phyloP scores from a whole-genome alignment of 2,888 invertebrate species.

The Octonoba sinensis region DNA sequence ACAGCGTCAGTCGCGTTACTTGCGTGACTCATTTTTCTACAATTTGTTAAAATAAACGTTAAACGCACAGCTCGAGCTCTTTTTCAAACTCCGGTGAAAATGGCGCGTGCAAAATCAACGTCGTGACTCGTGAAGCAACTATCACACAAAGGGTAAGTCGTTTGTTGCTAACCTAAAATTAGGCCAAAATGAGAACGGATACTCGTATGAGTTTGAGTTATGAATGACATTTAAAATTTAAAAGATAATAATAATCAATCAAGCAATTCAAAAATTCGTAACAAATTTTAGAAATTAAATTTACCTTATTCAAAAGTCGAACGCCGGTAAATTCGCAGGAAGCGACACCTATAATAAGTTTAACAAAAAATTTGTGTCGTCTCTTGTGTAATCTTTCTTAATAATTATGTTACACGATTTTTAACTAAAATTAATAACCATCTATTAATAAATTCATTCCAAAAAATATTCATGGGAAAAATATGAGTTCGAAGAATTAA shows the following conservation, averaged over 20 bases:
- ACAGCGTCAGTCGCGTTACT: constrained; percentile 42
- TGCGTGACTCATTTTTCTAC: constrained; percentile 48
- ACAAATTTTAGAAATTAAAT: background rate
- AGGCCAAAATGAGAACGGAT: constrained; percentile 5
- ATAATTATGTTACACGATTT: too few species aligned
- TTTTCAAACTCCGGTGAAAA: constrained; percentile 52
- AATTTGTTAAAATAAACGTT: constrained; percentile 47
- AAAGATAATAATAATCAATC: background rate
- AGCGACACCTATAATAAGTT: constrained; percentile 13
- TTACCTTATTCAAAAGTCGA: constrained; percentile 26
- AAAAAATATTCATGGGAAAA: too few species aligned
- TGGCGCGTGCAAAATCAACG: constrained; percentile 60
- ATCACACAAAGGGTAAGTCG: constrained; percentile 52
- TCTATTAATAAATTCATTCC: too few species aligned
- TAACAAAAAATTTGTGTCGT: too few species aligned
- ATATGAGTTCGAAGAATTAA: too few species aligned
- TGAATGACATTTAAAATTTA: background rate
- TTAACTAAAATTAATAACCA: too few species aligned
- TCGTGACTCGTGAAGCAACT: constrained; percentile 57
- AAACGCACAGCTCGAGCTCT: constrained; percentile 32
- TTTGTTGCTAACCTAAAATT: constrained; percentile 19
- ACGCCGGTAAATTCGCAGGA: constrained; percentile 11
- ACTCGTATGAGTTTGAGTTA: background rate
- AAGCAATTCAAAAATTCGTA: background rate
- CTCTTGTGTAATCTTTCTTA: too few species aligned